Conservation (phyloP, 1,140 invertebrate genomes). For the Schlechtendalia chinensis region DNA sequence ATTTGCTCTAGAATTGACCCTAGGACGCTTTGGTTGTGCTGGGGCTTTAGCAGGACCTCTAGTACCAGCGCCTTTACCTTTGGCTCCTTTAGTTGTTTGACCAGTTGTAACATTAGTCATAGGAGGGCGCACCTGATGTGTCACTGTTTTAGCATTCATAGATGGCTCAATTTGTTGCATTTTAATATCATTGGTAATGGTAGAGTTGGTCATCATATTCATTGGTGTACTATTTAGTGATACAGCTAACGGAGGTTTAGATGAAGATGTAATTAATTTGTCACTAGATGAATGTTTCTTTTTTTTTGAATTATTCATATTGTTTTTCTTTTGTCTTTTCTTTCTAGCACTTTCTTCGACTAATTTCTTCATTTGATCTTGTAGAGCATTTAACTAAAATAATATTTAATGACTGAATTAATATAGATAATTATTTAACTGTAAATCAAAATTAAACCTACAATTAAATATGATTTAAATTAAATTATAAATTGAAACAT, state of each 20-base stretch:
- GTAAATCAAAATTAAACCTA: background rate
- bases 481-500: no score
- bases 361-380: conserved; percentile 88
- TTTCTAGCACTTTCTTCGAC: conserved; percentile 77
- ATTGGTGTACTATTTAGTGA: conserved; percentile 39
- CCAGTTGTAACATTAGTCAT: conserved; percentile 53
- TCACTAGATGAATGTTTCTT: conserved; percentile 59
- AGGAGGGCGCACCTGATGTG: conserved; percentile 21
- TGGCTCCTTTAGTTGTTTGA: conserved; percentile 58
- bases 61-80: conserved; percentile 60
- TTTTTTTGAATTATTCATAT: conserved; percentile 68
- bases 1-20: conserved; percentile 57
- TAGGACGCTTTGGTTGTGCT: conserved; percentile 63
- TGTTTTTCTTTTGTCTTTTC: conserved; percentile 76
- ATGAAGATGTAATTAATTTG: conserved; percentile 20
- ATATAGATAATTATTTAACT: background rate
- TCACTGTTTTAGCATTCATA: conserved; percentile 33
- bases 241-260: conserved; percentile 37
- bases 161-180: conserved; percentile 41
- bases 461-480: no score
- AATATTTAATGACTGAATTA: conserved; percentile 48
- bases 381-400: conserved; percentile 73
- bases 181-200: conserved; percentile 45
- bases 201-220: conserved; percentile 32
- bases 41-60: conserved; percentile 58